Conservation (phyloP, 1,140 invertebrate genomes). For the Euura lappo region DNA sequence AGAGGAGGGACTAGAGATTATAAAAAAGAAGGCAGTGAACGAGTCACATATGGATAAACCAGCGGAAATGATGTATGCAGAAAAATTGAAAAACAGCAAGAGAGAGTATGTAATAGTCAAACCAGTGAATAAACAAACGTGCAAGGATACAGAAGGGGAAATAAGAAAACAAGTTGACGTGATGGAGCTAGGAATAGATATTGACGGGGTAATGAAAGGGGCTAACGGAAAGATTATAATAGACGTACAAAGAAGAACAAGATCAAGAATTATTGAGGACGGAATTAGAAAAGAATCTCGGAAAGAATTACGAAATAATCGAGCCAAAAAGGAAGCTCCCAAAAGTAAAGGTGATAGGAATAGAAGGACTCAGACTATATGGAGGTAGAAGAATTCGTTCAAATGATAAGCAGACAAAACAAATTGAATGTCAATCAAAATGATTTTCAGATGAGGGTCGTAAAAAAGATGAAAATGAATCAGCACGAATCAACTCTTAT, state of each 20-base stretch:
- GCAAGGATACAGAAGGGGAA: background rate
- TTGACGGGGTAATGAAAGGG: slow-evolving; percentile 11
- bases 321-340: slow-evolving; percentile 12
- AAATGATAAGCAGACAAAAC: slow-evolving; percentile 17
- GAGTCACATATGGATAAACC: background rate
- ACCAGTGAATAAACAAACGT: background rate
- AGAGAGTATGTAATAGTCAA: background rate
- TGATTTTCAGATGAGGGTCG: slow-evolving; percentile 9
- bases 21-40: no score
- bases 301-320: slow-evolving; percentile 11
- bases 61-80: background rate
- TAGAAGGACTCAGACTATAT: background rate
- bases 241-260: slow-evolving; percentile 8
- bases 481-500: background rate
- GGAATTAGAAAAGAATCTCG: slow-evolving; percentile 18
- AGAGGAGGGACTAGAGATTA: no score
- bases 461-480: slow-evolving; percentile 10
- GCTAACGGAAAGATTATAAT: slow-evolving; percentile 16
- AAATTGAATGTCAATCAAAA: slow-evolving; percentile 10
- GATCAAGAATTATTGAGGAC: slow-evolving; percentile 7
- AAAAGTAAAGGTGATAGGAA: slow-evolving; percentile 17
- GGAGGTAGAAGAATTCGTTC: slow-evolving; percentile 16
- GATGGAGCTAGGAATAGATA: background rate
- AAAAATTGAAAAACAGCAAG: background rate
- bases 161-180: slow-evolving; percentile 13